A percentile compares a stretch with the other conserved stretches of the same genome.
Conservation (phyloP, 2,888 invertebrate genomes). For the Eristalis arbustorum region DNA sequence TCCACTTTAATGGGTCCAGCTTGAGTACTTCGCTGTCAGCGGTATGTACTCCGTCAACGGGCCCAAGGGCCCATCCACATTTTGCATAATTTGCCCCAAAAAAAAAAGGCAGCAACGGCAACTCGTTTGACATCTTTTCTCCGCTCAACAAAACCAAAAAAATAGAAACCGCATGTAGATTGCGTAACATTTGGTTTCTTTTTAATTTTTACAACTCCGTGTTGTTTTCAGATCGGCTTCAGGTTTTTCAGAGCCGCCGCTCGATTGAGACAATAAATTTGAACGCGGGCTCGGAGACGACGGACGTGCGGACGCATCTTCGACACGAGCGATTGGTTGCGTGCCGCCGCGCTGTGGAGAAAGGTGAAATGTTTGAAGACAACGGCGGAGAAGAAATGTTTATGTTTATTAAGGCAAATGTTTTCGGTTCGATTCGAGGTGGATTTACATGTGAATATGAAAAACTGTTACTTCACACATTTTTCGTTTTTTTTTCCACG, state of each 20-base stretch:
- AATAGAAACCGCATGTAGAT: neutral
- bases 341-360: neutral
- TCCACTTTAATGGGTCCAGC: neutral
- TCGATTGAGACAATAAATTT: neutral
- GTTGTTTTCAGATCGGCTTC: neutral
- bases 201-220: neutral
- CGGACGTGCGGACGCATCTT: neutral
- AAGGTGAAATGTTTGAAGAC: conserved; percentile 1
- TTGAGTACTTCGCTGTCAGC: neutral
- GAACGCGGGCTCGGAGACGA: neutral
- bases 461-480: neutral
- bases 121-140: neutral
- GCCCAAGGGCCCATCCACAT: conserved; percentile 5
- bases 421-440: neutral
- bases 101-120: neutral
- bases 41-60: neutral
- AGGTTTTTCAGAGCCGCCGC: neutral
- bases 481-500: neutral
- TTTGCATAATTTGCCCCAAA: conserved; percentile 53
- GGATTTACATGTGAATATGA: conserved; percentile 7
- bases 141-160: neutral
- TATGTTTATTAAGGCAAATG: neutral
- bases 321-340: neutral
- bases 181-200: neutral
- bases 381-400: neutral